Evolutionary conservation across 2,113 vertebrate species (phyloP).

Genomic region (Lagopus leucura): DNA sequence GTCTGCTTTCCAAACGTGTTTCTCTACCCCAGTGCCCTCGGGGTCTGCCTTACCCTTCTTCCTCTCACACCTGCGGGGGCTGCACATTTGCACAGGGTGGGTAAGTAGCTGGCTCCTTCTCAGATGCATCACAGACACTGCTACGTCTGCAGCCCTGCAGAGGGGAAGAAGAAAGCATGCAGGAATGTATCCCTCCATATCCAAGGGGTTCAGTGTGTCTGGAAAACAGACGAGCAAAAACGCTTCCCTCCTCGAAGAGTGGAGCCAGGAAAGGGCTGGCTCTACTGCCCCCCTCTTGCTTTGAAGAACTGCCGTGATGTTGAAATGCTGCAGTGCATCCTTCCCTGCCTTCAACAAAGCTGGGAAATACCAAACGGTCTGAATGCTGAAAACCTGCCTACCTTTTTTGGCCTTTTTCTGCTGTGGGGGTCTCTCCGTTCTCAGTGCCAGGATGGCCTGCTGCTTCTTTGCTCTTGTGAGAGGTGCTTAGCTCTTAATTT

Average conservation of each 20-base stretch:
- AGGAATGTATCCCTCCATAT: background rate
- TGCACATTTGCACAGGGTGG: background rate
- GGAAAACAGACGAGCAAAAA: background rate
- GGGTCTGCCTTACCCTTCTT: background rate
- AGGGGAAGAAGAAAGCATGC: background rate
- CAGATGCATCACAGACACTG: constrained; percentile 37
- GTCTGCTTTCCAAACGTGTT: background rate
- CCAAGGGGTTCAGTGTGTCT: background rate
- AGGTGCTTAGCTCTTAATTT: background rate
- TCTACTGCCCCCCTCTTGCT: background rate
- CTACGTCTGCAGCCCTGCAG: background rate
- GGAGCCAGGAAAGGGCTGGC: background rate
- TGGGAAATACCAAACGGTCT: constrained; percentile 36
- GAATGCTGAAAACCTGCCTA: constrained; percentile 17
- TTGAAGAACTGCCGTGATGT: background rate
- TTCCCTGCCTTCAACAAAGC: constrained; percentile 12
- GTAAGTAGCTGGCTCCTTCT: background rate
- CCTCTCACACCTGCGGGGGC: constrained; percentile 21
- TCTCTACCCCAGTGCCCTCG: background rate
- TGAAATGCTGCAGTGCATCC: background rate
- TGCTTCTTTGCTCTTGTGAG: background rate
- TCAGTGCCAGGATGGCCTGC: background rate
- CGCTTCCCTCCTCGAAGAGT: constrained; percentile 6
- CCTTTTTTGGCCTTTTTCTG: constrained; percentile 18
- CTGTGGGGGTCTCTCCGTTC: background rate